phyloP scores from a whole-genome alignment of 2,888 invertebrate species.

The Ceratothoa steindachneri region DNA sequence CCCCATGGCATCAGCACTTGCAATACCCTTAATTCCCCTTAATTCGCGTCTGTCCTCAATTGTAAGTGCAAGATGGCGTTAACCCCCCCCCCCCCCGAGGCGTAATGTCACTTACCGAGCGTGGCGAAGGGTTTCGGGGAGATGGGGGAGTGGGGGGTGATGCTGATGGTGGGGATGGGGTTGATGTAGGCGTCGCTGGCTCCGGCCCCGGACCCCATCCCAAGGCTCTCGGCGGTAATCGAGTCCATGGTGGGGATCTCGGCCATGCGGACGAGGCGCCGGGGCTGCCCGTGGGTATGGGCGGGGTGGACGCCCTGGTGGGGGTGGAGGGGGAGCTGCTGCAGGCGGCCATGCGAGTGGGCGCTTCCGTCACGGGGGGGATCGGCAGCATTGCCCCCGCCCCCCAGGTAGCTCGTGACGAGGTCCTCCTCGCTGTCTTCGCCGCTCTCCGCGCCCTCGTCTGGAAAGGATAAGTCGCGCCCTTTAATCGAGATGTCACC shows the following conservation, averaged over 20 bases:
- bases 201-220: constrained; percentile 23
- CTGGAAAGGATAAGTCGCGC: constrained; percentile 23
- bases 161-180: constrained; percentile 46
- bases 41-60: too few relatives aligned
- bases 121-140: constrained; percentile 44
- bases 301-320: constrained; percentile 28
- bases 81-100: too few relatives aligned
- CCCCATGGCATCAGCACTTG: too few relatives aligned
- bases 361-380: not conserved
- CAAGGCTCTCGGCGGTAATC: constrained; percentile 37
- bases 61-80: too few relatives aligned
- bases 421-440: constrained; percentile 49
- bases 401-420: constrained; percentile 43
- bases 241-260: constrained; percentile 47
- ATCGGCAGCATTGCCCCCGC: constrained; percentile 1
- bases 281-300: constrained; percentile 29
- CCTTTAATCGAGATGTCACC: too few relatives aligned
- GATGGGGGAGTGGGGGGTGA: constrained; percentile 46
- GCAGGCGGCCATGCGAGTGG: not conserved
- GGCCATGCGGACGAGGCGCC: constrained; percentile 44
- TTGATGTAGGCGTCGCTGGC: constrained; percentile 34
- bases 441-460: constrained; percentile 48
- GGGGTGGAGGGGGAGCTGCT: constrained; percentile 12
- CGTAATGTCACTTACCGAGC: constrained; percentile 34
- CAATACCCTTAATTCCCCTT: too few relatives aligned